Conservation (phyloP, 2,797 vertebrate species). For the Sebastes kiyomatsui region DNA sequence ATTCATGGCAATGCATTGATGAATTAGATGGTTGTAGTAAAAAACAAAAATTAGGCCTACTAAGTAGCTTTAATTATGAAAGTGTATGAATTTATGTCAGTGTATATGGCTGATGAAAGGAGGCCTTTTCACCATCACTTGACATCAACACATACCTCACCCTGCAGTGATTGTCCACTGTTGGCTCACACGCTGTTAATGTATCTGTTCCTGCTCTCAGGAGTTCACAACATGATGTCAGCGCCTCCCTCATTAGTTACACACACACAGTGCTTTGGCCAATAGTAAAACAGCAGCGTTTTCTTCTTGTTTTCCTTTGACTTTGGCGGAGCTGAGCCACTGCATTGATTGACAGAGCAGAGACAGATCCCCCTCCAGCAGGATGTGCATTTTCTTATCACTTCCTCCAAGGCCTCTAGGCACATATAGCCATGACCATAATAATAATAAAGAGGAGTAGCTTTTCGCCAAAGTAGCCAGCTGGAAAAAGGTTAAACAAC, state of each 20-base stretch:
- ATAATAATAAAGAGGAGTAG: not conserved
- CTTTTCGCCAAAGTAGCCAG: constrained; percentile 11
- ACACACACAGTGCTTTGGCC: not conserved
- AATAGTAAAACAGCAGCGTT: not conserved
- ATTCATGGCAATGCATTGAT: not conserved
- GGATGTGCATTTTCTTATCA: constrained; percentile 71
- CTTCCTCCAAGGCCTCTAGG: constrained; percentile 51
- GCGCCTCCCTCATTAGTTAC: not conserved
- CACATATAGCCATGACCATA: not conserved
- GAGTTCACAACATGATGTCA: not conserved
- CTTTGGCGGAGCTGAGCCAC: constrained; percentile 12
- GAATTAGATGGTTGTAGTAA: not conserved
- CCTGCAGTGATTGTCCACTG: not conserved
- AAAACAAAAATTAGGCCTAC: too few species aligned
- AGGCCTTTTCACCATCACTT: not conserved
- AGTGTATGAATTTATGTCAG: not conserved
- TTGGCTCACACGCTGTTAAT: not conserved
- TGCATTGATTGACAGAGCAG: constrained; percentile 53
- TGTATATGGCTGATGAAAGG: not conserved
- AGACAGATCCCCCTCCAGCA: constrained; percentile 33
- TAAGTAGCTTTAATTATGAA: not conserved
- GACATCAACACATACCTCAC: not conserved
- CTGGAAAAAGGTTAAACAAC: constrained; percentile 13
- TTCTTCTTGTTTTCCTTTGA: constrained; percentile 5
- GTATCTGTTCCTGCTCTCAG: not conserved